Base-by-base conservation (phyloP, 2,797 vertebrate species). In the Ataeniobius toweri region DNA sequence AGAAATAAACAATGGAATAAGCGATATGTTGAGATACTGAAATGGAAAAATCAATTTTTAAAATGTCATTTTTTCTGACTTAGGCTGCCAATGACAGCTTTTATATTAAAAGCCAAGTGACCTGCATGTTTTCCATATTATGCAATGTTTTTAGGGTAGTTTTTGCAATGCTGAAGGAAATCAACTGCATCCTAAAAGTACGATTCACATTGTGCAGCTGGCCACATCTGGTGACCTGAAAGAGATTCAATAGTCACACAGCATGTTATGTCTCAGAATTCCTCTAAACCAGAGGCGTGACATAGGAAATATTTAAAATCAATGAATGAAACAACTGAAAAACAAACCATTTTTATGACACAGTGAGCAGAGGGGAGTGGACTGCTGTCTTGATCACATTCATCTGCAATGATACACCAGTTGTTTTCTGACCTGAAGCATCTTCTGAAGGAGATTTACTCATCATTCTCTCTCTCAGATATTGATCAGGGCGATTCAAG, bases 401-500 rank as follows among this genome's bases (percentile, higher is more conserved):
- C 5, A 14, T 55, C 55, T 75, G 72, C 71, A 76, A 86, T 71
- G 26, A 59, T 59, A 71, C 75, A 53, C 48, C 58, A 51, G 59
- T 10, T 28, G 51, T 3, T 31, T 28, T 59, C 61, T 71, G 80
- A 82, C 31, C 76, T n/a, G 55, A 63, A 65, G 73, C 65, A 41
- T 26, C 26, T 63, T 71, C 46, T 50, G 65, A 20, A 4, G 28
- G 28, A 39, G 74, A 20, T 76, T n/a, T 24, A 8, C 46, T 76
- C 20, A 46, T 79, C 14, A 1, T 58, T 59, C 10, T 22, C 59
- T 16, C 68, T 78, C 50, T 48, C 51, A 59, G 75, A 65, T 36
- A 85, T 86, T 1, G 59, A 85, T 75, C 78, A 16, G 46, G 4
- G 53, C 5, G 56, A 24, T 75, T 71, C 51, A 83, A 71, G 72